phyloP scores from a whole-genome alignment of 2,113 vertebrate species.

The Pitta sordida region DNA sequence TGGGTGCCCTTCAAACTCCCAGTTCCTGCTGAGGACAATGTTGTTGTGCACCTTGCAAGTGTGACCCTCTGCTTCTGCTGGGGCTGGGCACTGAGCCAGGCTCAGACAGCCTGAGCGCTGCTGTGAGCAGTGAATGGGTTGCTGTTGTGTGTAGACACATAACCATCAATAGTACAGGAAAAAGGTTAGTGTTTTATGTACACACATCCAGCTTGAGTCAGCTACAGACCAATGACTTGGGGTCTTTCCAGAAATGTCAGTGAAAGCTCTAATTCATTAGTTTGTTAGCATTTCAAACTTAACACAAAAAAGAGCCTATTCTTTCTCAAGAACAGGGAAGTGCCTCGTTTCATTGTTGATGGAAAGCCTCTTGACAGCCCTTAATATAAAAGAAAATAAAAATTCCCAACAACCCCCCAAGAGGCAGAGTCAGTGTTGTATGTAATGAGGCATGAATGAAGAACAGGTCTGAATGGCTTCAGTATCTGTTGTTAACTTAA shows the following conservation, averaged over 20 bases:
- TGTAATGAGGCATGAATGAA: neutral
- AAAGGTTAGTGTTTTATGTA: conserved; percentile 32
- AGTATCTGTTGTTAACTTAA: neutral
- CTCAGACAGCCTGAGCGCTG: accelerated
- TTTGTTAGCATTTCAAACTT: conserved; percentile 62
- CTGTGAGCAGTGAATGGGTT: neutral
- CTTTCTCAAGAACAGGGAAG: conserved; percentile 22
- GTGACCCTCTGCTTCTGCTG: neutral
- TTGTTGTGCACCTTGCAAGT: neutral
- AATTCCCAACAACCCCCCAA: neutral
- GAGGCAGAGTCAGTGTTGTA: neutral
- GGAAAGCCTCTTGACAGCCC: neutral
- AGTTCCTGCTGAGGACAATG: neutral
- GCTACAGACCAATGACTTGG: neutral
- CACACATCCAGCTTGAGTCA: neutral
- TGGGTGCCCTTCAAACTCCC: neutral
- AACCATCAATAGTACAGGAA: neutral
- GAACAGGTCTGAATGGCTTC: neutral
- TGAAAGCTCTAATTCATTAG: conserved; percentile 42
- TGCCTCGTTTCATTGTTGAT: neutral
- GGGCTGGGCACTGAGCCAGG: neutral
- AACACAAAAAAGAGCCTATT: conserved; percentile 23
- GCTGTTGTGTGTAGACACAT: conserved; percentile 17
- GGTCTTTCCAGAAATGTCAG: neutral
- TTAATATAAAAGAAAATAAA: neutral